A percentile compares a stretch with the other conserved stretches of the same genome.
Evolutionary conservation across 1,140 invertebrate species (phyloP).

Genomic region (Bombus polaris): DNA sequence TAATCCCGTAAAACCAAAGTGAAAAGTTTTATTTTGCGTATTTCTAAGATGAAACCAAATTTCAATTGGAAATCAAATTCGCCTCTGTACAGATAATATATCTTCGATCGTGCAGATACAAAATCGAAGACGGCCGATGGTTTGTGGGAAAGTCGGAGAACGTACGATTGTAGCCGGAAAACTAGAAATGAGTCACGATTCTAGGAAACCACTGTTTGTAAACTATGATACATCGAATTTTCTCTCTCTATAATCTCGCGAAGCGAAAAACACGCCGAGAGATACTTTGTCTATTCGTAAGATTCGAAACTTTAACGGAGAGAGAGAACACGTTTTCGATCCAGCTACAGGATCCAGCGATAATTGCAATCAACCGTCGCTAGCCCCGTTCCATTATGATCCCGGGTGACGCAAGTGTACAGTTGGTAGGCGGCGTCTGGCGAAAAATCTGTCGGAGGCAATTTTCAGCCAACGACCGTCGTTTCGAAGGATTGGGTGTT

Average conservation of each 20-base stretch:
- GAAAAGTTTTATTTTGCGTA: not conserved
- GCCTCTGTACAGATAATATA: not conserved
- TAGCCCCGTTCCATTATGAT: too few relatives aligned
- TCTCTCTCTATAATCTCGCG: too few relatives aligned
- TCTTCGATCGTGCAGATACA: not conserved
- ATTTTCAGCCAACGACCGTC: constrained; percentile 43
- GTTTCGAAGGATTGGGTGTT: not conserved
- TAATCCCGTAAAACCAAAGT: not conserved
- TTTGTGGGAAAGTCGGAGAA: too few relatives aligned
- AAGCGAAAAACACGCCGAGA: too few relatives aligned
- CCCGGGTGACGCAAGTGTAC: too few relatives aligned
- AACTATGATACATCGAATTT: too few relatives aligned
- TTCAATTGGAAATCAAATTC: not conserved
- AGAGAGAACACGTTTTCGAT: not conserved
- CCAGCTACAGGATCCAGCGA: not conserved
- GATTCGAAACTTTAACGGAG: too few relatives aligned
- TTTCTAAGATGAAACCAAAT: too few relatives aligned
- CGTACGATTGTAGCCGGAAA: too few relatives aligned
- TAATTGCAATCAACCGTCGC: not conserved
- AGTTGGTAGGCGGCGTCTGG: not conserved
- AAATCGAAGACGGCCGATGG: not conserved
- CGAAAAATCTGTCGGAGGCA: constrained; percentile 16
- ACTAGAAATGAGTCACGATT: too few relatives aligned
- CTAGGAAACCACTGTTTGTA: too few relatives aligned
- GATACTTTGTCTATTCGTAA: too few relatives aligned